A percentile compares a stretch with the other conserved stretches of the same genome.
phyloP scores from a whole-genome alignment of 2,888 invertebrate genomes.

The Pachycephus smyrnensis region DNA sequence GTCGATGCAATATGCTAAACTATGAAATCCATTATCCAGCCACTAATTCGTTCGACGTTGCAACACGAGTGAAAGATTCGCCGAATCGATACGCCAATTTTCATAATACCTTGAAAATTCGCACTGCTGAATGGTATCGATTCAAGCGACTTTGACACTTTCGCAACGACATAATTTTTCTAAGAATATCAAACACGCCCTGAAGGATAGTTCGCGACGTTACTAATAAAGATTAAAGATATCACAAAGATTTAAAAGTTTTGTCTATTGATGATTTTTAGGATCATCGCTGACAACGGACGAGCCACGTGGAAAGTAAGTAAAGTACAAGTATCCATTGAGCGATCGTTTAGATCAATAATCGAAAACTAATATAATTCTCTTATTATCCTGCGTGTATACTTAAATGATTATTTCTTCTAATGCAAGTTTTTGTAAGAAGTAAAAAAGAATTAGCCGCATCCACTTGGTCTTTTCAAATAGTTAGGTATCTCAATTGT shows the following conservation, averaged over 20 bases:
- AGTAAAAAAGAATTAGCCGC: background rate
- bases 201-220: background rate
- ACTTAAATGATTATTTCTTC: background rate
- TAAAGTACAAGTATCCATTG: background rate
- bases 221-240: background rate
- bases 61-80: background rate
- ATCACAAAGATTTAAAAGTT: background rate
- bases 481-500: no score
- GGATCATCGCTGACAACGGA: background rate
- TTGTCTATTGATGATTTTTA: background rate
- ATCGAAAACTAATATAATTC: no score
- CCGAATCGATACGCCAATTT: background rate
- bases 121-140: background rate
- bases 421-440: background rate
- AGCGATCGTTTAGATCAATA: no score
- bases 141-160: background rate
- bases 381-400: no score
- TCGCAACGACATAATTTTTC: background rate
- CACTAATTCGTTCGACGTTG: background rate
- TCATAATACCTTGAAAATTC: background rate
- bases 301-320: background rate
- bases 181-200: background rate
- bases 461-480: background rate
- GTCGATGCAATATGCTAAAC: background rate
- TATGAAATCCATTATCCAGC: constrained; percentile 4